phyloP scores from a whole-genome alignment of 2,888 invertebrate genomes.

The Drosophila vallismaia region DNA sequence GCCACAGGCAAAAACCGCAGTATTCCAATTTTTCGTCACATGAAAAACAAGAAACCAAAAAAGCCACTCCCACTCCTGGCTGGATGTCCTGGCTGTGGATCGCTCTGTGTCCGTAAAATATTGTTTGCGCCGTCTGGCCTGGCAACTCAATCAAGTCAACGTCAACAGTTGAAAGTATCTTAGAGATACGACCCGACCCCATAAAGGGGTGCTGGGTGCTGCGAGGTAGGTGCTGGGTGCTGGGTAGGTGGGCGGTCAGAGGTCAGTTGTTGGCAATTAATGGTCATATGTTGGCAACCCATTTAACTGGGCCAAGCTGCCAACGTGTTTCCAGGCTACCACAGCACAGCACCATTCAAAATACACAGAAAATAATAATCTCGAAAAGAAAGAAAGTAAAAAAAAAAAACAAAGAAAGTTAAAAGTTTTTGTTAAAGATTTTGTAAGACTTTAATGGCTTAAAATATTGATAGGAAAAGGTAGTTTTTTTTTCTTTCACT shows the following conservation, averaged over 20 bases:
- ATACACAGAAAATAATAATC: too few species aligned
- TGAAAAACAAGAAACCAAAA: neutral
- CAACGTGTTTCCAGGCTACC: neutral
- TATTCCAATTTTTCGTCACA: slow-evolving; percentile 55
- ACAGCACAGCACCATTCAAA: too few species aligned
- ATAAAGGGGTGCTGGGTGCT: neutral
- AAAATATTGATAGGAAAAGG: neutral
- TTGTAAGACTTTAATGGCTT: neutral
- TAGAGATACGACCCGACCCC: neutral
- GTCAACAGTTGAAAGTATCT: slow-evolving; percentile 14
- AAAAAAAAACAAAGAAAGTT: too few species aligned
- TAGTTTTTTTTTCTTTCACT: neutral
- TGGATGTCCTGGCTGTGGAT: neutral
- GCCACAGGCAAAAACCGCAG: slow-evolving; percentile 51
- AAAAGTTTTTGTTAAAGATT: too few species aligned
- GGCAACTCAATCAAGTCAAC: slow-evolving; percentile 25
- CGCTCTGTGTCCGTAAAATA: slow-evolving; percentile 8
- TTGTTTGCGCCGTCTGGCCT: slow-evolving; percentile 15
- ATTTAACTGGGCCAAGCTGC: slow-evolving; percentile 30
- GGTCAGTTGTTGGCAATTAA: slow-evolving; percentile 31
- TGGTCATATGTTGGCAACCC: slow-evolving; percentile 24
- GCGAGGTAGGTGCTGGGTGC: neutral
- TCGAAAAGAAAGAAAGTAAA: too few species aligned
- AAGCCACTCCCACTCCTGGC: neutral
- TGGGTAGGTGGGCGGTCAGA: neutral